Evolutionary conservation across 2,797 vertebrate species (phyloP).

Genomic region (Discoglossus pictus): DNA sequence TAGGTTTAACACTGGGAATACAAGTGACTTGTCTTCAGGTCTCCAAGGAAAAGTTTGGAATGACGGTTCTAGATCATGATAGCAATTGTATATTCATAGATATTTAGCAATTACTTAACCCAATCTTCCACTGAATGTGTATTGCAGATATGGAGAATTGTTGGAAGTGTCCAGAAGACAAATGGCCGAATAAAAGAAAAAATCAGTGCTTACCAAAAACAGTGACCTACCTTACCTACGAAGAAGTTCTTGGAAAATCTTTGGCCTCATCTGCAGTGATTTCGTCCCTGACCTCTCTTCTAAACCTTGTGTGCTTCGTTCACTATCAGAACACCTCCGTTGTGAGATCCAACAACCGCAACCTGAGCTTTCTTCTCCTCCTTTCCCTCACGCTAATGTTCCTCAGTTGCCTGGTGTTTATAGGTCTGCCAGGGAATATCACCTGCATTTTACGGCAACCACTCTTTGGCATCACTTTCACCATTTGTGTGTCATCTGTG

Average conservation of each 20-base stretch:
- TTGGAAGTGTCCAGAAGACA: not conserved
- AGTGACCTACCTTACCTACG: not conserved
- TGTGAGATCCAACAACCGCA: not conserved
- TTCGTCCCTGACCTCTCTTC: not conserved
- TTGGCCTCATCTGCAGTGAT: not conserved
- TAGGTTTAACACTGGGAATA: no score
- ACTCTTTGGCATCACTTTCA: no score
- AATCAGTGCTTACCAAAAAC: not conserved
- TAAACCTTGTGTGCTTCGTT: not conserved
- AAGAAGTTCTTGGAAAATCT: not conserved
- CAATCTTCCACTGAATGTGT: no score
- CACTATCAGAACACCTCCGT: not conserved
- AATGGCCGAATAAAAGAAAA: no score
- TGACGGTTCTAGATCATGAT: no score
- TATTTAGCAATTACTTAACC: no score
- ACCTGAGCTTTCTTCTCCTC: not conserved
- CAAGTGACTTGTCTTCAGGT: no score
- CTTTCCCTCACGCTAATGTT: not conserved
- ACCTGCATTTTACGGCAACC: conserved; percentile 1
- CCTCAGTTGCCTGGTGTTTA: not conserved
- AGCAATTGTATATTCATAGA: no score
- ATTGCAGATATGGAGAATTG: not conserved
- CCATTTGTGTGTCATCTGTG: not conserved
- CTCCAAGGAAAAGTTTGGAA: no score
- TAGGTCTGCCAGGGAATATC: not conserved